Percentiles rank a stretch among this genome's conserved stretches.
phyloP scores from a whole-genome alignment of 2,797 vertebrate species.

The Sebastes aleutianus region DNA sequence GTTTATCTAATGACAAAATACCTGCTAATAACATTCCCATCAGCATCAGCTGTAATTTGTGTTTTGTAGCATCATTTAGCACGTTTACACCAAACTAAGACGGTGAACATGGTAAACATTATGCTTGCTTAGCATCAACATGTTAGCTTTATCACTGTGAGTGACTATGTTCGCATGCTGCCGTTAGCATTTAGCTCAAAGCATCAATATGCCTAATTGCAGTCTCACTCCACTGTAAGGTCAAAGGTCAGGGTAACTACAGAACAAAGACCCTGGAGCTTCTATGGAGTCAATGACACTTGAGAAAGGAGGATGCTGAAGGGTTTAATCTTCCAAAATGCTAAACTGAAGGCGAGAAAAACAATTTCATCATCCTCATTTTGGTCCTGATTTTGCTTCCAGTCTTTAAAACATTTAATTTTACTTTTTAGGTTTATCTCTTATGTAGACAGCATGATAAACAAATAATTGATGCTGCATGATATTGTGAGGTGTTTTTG shows the following conservation, averaged over 20 bases:
- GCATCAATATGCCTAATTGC: background rate
- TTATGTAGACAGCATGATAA: slow-evolving; percentile 5
- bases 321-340: background rate
- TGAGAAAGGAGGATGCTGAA: slow-evolving; percentile 8
- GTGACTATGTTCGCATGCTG: background rate
- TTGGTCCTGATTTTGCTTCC: background rate
- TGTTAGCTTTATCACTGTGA: background rate
- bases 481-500: slow-evolving; percentile 55
- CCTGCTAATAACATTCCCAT: background rate
- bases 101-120: background rate
- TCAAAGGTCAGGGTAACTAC: slow-evolving; percentile 25
- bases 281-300: slow-evolving; percentile 5
- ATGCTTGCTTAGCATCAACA: background rate
- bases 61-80: background rate
- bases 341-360: background rate
- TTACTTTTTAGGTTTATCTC: background rate
- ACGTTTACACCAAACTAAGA: background rate
- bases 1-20: background rate
- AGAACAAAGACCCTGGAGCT: background rate
- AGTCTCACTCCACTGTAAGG: background rate
- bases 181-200: background rate
- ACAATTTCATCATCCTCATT: background rate
- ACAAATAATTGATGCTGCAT: slow-evolving; percentile 15
- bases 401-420: background rate
- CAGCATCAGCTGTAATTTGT: background rate